phyloP scores from a whole-genome alignment of 2,113 vertebrate genomes.

The Machaerirhynchus nigripectus region DNA sequence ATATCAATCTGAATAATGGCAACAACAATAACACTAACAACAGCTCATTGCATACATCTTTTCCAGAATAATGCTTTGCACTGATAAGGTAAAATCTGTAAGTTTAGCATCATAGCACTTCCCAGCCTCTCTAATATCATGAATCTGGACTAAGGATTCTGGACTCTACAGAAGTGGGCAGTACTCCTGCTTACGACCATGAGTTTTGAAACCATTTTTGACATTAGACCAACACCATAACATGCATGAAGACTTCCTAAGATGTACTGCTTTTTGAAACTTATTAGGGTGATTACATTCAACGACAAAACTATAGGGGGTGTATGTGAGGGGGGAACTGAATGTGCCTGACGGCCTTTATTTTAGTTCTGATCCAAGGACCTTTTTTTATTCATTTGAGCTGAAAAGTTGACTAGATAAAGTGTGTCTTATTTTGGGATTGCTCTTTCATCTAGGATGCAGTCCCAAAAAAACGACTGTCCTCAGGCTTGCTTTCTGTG shows the following conservation, averaged over 20 bases:
- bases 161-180: fast-evolving
- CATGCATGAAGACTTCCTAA: neutral
- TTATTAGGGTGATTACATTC: neutral
- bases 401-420: neutral
- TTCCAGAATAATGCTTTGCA: neutral
- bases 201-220: neutral
- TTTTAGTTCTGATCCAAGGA: neutral
- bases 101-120: neutral
- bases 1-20: neutral
- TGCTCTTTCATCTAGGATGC: neutral
- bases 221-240: neutral
- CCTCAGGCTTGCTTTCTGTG: neutral
- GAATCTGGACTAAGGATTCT: neutral
- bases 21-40: neutral
- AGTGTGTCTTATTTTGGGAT: neutral
- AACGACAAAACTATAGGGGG: fast-evolving
- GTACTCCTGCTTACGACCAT: neutral
- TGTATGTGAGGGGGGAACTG: fast-evolving
- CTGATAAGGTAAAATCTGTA: neutral
- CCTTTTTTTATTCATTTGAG: neutral
- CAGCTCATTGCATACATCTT: neutral
- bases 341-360: neutral
- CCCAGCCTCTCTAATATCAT: neutral
- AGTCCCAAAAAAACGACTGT: neutral
- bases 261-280: neutral